Percentiles rank a stretch among this genome's conserved stretches.
These are phyloP conservation scores for Prunella strophiata DNA, from an alignment of 2,797 vertebrate species.

Conservation along the genomic window DNA sequence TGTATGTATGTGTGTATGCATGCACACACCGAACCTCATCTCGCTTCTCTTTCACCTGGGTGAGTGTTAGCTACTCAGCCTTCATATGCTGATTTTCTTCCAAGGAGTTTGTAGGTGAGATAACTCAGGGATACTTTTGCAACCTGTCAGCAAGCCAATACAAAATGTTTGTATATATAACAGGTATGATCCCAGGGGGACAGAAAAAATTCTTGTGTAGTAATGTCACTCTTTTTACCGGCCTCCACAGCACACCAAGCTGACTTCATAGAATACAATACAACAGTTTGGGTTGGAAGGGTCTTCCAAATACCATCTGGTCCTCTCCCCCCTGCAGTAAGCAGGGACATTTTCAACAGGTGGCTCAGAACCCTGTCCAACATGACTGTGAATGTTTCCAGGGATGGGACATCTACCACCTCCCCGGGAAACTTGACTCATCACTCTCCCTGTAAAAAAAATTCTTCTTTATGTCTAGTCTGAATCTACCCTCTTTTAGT, in stretches of 20 bases:
- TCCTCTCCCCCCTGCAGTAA: background rate
- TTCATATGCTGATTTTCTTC: background rate
- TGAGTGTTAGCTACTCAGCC: background rate
- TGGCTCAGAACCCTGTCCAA: background rate
- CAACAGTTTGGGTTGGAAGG: background rate
- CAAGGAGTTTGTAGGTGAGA: background rate
- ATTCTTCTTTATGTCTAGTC: background rate
- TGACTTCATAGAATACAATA: background rate
- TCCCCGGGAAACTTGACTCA: background rate
- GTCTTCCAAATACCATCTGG: background rate
- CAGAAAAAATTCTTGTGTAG: background rate
- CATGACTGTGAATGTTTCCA: background rate
- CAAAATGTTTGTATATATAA: background rate
- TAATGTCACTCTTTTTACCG: background rate
- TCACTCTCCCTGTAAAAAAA: background rate
- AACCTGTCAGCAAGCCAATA: background rate
- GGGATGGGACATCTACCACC: background rate
- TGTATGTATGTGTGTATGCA: background rate
- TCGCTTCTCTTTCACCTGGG: fast-evolving
- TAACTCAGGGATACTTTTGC: background rate
- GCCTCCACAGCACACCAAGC: background rate
- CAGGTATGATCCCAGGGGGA: background rate
- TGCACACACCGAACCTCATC: background rate
- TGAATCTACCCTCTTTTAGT: background rate
- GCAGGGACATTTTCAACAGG: background rate